Conservation (phyloP, 1,140 invertebrate species). For the Eufriesea mexicana region DNA sequence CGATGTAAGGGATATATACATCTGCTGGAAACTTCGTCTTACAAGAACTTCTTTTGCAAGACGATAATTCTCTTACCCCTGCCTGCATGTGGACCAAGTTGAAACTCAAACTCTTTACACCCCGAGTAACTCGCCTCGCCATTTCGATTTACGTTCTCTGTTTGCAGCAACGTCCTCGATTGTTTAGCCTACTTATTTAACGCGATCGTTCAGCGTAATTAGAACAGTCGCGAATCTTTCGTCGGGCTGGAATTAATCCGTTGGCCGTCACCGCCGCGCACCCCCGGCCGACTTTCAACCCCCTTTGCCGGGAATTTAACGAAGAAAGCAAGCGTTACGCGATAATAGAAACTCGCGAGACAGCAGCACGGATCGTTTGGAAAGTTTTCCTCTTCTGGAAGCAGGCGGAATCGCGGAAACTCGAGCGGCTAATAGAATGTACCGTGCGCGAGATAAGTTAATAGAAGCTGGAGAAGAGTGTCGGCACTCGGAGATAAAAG, state of each 20-base stretch:
- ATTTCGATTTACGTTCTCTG: too few relatives aligned
- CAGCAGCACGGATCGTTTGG: neutral
- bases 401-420: neutral
- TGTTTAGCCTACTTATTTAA: too few relatives aligned
- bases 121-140: too few relatives aligned
- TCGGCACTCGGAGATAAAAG: neutral
- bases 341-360: neutral
- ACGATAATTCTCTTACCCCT: too few relatives aligned
- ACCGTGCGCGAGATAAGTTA: neutral
- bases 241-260: neutral
- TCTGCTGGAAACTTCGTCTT: too few relatives aligned
- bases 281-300: neutral
- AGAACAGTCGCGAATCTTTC: slow-evolving; percentile 5
- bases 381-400: neutral
- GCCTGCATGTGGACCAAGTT: too few relatives aligned
- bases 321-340: neutral
- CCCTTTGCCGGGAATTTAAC: neutral
- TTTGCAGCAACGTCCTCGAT: too few relatives aligned
- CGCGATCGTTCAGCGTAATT: slow-evolving; percentile 18
- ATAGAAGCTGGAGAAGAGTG: neutral
- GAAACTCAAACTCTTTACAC: too few relatives aligned
- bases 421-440: neutral
- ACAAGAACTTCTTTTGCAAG: too few relatives aligned
- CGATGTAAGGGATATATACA: too few relatives aligned
- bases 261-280: neutral